Evolutionary conservation across 2,113 vertebrate species (phyloP).

Genomic region (Cyanistes caeruleus): DNA sequence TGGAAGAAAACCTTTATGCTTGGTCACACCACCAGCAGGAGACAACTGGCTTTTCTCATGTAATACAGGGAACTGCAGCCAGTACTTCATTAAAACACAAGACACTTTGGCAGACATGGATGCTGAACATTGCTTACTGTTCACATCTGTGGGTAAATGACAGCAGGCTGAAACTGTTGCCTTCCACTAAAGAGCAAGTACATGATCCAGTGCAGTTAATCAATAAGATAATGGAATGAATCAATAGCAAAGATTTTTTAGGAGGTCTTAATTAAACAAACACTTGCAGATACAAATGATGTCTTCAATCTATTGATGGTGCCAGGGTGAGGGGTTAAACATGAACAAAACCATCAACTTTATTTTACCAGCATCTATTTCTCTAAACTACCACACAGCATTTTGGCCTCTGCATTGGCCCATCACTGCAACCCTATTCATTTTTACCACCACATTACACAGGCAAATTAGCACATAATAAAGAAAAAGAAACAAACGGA

Average conservation of each 20-base stretch:
- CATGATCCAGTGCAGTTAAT: conserved; percentile 83
- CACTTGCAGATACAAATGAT: conserved; percentile 95
- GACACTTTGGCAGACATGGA: conserved; percentile 72
- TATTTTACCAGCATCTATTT: conserved; percentile 76
- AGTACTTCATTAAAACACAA: conserved; percentile 74
- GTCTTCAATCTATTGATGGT: conserved; percentile 91
- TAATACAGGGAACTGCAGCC: conserved; percentile 54
- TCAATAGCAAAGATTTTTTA: conserved; percentile 96
- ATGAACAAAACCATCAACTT: conserved; percentile 81
- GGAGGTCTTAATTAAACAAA: conserved; percentile 98
- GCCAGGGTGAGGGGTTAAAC: conserved; percentile 82
- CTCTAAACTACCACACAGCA: conserved; percentile 60
- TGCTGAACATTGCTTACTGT: conserved; percentile 70
- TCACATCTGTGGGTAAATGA: conserved; percentile 75
- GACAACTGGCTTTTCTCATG: conserved; percentile 63
- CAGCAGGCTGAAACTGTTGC: conserved; percentile 71
- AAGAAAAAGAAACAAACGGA: background rate
- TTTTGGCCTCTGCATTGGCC: conserved; percentile 45
- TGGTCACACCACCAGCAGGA: conserved; percentile 65
- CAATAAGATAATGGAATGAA: conserved; percentile 88
- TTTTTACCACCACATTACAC: conserved; percentile 50
- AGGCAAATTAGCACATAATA: conserved; percentile 69
- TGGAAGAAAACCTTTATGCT: conserved; percentile 65
- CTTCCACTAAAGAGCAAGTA: conserved; percentile 81
- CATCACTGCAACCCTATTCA: conserved; percentile 63